Conservation (phyloP, 2,888 invertebrate species). For the Euzetes globulus region DNA sequence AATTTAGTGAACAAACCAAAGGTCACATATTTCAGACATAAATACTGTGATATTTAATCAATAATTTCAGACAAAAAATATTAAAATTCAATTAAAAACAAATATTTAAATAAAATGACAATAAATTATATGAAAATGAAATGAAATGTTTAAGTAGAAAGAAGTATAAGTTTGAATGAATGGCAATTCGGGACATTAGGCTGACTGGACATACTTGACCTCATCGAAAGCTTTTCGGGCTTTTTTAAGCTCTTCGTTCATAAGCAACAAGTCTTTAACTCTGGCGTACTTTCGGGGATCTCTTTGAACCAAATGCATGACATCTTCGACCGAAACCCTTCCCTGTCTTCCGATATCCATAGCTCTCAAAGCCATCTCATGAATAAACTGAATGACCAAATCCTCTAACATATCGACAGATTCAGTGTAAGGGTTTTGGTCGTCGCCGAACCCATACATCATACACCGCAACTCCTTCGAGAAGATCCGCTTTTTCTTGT, state of each 20-base stretch:
- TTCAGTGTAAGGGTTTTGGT: constrained; percentile 97
- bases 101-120: too few relatives aligned
- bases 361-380: constrained; percentile 72
- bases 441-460: constrained; percentile 99
- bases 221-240: constrained; percentile 99
- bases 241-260: constrained; percentile 98
- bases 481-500: constrained; percentile 62
- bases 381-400: constrained; percentile 92
- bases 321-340: constrained; percentile 94
- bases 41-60: not conserved
- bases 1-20: not conserved
- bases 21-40: not conserved
- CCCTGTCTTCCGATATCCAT: constrained; percentile 97
- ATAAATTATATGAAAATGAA: too few relatives aligned
- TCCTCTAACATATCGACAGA: constrained; percentile 96
- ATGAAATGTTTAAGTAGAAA: too few relatives aligned
- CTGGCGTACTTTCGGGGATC: constrained; percentile 93
- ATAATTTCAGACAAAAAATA: too few relatives aligned
- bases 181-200: too few relatives aligned
- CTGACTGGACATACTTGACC: constrained; percentile 68
- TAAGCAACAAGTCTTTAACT: constrained; percentile 89
- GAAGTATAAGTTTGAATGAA: too few relatives aligned
- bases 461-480: constrained; percentile 88
- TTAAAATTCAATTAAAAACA: too few relatives aligned
- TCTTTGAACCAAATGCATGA: constrained; percentile 88